Evolutionary conservation across 2,888 invertebrate species (phyloP).

Genomic region (Vesta saturnalis): DNA sequence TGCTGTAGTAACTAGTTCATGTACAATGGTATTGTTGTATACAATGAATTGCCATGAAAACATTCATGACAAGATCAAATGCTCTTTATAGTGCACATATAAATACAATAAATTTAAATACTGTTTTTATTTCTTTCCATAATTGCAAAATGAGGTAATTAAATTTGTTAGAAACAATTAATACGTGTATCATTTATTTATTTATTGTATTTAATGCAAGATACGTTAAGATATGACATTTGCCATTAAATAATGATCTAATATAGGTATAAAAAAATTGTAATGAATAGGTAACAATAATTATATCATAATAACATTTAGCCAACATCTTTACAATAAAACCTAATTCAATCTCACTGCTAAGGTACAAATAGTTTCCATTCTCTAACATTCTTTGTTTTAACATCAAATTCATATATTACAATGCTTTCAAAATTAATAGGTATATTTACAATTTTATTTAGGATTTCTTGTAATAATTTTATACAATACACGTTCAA

Average conservation of each 20-base stretch:
- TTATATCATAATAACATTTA: conserved; percentile 25
- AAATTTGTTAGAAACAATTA: no score
- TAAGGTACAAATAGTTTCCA: background rate
- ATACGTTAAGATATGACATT: conserved; percentile 49
- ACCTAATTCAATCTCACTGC: conserved; percentile 8
- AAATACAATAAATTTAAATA: no score
- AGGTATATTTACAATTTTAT: background rate
- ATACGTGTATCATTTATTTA: background rate
- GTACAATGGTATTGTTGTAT: no score
- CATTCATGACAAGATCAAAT: no score
- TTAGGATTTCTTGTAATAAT: background rate
- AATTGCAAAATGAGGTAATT: no score
- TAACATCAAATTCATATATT: background rate
- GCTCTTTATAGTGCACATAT: no score
- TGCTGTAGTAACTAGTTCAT: no score
- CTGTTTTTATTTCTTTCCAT: no score
- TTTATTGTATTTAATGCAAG: conserved; percentile 43
- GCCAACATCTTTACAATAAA: conserved; percentile 11
- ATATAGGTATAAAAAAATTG: conserved; percentile 31
- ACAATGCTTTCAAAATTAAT: background rate
- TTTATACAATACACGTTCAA: no score
- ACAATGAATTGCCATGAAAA: no score
- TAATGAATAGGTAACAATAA: conserved; percentile 23
- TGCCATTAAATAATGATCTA: conserved; percentile 31
- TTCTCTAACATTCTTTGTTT: background rate